A percentile compares a stretch with the other conserved stretches of the same genome.
Evolutionary conservation across 2,113 vertebrate species (phyloP).

Genomic region (Ophthalmolycus amberensis): DNA sequence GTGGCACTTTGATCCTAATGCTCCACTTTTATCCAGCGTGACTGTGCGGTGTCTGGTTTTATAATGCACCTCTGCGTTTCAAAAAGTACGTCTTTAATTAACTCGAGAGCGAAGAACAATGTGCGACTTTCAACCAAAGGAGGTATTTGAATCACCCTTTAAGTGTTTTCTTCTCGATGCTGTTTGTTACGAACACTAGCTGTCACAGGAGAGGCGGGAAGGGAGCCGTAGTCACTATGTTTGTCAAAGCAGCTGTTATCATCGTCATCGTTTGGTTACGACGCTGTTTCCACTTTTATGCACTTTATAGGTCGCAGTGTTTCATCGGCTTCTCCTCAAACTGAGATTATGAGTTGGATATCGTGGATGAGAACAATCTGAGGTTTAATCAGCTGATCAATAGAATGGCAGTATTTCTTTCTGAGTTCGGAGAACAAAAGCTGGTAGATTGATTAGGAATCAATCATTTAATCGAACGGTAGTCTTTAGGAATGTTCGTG

Average conservation of each 20-base stretch:
- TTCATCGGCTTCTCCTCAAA: constrained; percentile 31
- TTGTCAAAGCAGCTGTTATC: constrained; percentile 6
- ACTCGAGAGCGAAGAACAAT: constrained; percentile 6
- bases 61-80: constrained; percentile 18
- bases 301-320: constrained; percentile 74
- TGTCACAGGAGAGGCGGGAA: constrained; percentile 35
- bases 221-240: constrained; percentile 41
- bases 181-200: constrained; percentile 42
- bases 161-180: constrained; percentile 54
- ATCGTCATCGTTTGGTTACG: constrained; percentile 22
- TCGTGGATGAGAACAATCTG: constrained; percentile 24
- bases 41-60: constrained; percentile 26
- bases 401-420: background rate
- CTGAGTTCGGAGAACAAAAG: constrained; percentile 12
- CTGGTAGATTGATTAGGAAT: constrained; percentile 12
- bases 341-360: constrained; percentile 2
- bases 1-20: constrained; percentile 35
- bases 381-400: background rate
- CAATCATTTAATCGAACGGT: constrained; percentile 27
- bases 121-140: constrained; percentile 30
- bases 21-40: constrained; percentile 20
- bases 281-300: constrained; percentile 61
- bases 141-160: constrained; percentile 60
- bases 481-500: constrained; percentile 23
- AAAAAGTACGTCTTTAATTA: background rate